Evolutionary conservation across 2,113 vertebrate genomes (phyloP).

Genomic region (Gallinago jamesoni): DNA sequence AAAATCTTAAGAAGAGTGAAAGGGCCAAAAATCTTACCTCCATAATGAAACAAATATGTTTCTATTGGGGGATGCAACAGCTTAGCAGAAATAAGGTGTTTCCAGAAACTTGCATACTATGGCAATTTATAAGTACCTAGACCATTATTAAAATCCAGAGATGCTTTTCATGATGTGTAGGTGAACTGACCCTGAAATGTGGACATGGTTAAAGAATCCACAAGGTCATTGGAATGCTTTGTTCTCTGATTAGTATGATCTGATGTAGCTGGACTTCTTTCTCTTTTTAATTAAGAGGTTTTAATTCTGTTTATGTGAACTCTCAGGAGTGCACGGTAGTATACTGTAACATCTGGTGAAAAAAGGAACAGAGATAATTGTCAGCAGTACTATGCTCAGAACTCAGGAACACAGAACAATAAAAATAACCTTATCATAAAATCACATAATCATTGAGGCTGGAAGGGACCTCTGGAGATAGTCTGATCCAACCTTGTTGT

Average conservation of each 20-base stretch:
- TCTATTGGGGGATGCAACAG: background rate
- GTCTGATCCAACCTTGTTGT: background rate
- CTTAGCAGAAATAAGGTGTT: background rate
- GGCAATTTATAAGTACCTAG: background rate
- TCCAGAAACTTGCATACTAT: background rate
- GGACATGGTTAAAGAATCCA: background rate
- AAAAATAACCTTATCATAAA: background rate
- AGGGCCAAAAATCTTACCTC: background rate
- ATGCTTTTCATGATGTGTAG: background rate
- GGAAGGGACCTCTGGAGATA: background rate
- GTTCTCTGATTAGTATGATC: background rate
- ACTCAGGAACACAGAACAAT: background rate
- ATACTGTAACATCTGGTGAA: background rate
- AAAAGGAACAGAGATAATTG: background rate
- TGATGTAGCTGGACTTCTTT: background rate
- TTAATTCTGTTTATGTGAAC: background rate
- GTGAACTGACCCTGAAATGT: background rate
- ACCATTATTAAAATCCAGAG: background rate
- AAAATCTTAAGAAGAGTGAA: background rate
- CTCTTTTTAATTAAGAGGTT: background rate
- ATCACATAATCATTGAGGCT: background rate
- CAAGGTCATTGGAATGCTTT: background rate
- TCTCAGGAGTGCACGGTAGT: background rate
- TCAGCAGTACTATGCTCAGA: background rate
- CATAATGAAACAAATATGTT: background rate